phyloP scores from a whole-genome alignment of 2,797 vertebrate genomes.

The Eupleurogrammus muticus region DNA sequence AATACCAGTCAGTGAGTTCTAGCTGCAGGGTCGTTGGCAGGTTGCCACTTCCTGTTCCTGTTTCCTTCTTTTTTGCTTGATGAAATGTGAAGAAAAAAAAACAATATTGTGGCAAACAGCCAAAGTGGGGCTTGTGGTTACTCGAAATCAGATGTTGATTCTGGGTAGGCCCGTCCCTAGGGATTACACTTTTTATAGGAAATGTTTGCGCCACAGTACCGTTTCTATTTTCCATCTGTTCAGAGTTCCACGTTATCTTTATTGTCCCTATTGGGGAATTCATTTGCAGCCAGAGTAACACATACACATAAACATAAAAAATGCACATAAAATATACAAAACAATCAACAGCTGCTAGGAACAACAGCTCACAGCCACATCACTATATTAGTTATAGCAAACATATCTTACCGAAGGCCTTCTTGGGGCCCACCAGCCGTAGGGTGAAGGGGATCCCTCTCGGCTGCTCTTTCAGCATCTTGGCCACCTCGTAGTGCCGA shows the following conservation, averaged over 20 bases:
- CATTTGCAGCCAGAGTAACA: neutral
- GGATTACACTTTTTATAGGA: no score
- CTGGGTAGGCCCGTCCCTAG: neutral
- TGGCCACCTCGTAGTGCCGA: constrained; percentile 97
- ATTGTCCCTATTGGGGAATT: neutral
- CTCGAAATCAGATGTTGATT: neutral
- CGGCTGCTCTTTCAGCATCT: constrained; percentile 94
- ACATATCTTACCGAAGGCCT: constrained; percentile 92
- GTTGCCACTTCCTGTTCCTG: neutral
- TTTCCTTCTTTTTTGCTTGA: constrained; percentile 16
- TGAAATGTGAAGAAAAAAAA: constrained; percentile 5
- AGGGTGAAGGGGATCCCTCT: constrained; percentile 92
- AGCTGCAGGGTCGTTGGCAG: constrained; percentile 1
- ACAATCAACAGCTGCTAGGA: no score
- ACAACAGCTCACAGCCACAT: neutral
- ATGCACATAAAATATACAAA: no score
- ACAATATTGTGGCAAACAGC: neutral
- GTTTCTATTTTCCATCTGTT: no score
- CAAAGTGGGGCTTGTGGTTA: neutral
- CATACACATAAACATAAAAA: no score
- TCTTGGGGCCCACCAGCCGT: constrained; percentile 93
- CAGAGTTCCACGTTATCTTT: neutral
- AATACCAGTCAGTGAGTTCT: neutral
- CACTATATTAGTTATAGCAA: neutral
- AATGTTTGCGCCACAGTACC: no score